Percentiles rank a stretch among this genome's conserved stretches.
These are phyloP conservation scores for Pocillopora meandrina DNA, from an alignment of 92 coral and sea anemone genomes.

Conservation along the genomic window DNA sequence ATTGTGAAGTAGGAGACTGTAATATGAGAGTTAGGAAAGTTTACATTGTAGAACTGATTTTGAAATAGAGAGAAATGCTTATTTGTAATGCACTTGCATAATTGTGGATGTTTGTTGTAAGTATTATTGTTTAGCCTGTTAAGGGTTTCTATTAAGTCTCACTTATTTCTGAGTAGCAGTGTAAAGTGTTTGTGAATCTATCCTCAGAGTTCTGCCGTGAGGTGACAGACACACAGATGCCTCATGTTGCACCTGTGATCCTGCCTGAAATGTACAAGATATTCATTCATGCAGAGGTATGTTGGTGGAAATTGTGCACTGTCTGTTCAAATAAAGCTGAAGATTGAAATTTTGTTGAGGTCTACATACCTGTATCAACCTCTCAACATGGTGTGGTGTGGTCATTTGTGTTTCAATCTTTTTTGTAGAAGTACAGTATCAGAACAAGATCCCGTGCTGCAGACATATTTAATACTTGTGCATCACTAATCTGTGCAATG, in stretches of 20 bases:
- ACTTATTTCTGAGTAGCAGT: background rate
- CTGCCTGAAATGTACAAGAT: constrained; percentile 98
- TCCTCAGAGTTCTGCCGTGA: constrained; percentile 89
- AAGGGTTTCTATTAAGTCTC: too few species aligned
- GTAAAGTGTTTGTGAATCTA: background rate
- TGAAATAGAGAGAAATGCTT: too few species aligned
- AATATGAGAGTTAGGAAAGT: too few species aligned
- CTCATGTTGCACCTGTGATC: constrained; percentile 96
- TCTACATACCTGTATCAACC: too few species aligned
- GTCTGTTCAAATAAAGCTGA: too few species aligned
- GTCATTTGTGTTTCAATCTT: background rate
- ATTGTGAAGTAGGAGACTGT: too few species aligned
- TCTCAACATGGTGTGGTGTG: too few species aligned
- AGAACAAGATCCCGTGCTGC: constrained; percentile 95
- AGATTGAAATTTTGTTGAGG: too few species aligned
- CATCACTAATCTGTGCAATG: constrained; percentile 83
- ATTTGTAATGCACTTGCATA: too few species aligned
- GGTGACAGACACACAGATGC: constrained; percentile 88
- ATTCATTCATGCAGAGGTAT: constrained; percentile 89
- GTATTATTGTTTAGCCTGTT: too few species aligned
- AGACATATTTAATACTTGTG: constrained; percentile 93
- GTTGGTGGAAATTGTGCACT: background rate
- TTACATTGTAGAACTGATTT: too few species aligned
- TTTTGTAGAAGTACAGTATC: constrained; percentile 77
- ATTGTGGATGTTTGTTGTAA: too few species aligned